Base-by-base conservation (phyloP, 2,888 invertebrate genomes). In the Amphipyra tragopoginis region DNA sequence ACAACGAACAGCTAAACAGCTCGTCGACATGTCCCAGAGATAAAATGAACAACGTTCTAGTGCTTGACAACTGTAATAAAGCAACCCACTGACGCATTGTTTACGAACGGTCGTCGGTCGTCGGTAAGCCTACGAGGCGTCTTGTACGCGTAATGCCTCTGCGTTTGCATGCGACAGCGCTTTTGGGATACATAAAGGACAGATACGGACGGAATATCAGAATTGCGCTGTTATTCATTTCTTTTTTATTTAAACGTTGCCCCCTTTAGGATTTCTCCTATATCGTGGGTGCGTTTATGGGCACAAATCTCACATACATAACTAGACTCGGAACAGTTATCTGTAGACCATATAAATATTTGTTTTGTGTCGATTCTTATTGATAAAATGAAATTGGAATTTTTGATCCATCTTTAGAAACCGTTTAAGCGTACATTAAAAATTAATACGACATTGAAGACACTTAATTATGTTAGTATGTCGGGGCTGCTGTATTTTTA, bases 51-150 rank as follows among this genome's bases (percentile, higher is more conserved):
- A 75, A 72, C 72, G 64, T 69, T 72, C 65, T 79, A 71, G 62
- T 68, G 70, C 70, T 79, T 77, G 75, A 79, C 79, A 79, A 75
- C 73, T 70, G 80, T 80, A 80, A 80, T 80, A 80, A 80, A 80
- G 77, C 68, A 68, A 62, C 69, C 68, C 62, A 66, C 73, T 64
- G 66, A 68, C 66, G 71, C 68, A 71, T 80, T 80, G 77, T 79
- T 78, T 79, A 66, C 79, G 49, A 56, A 78, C 73, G 64, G 72
- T 57, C 70, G 68, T 45, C 67, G 59, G 61, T 62, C 56, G 69
- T 52, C 71, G 53, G 72, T 62, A 59, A 64, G 65, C 58, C 55
- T 60, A 39, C 51, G 72, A 72, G 63, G 60, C 50, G 65, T 65
- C 71, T 71, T 63, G 53, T 54, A 53, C 40, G 49, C 48, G 48